Evolutionary conservation across 2,113 vertebrate species (phyloP), one percentile per base, ranked within the genome.

Genomic region (Oncorhynchus masou): DNA sequence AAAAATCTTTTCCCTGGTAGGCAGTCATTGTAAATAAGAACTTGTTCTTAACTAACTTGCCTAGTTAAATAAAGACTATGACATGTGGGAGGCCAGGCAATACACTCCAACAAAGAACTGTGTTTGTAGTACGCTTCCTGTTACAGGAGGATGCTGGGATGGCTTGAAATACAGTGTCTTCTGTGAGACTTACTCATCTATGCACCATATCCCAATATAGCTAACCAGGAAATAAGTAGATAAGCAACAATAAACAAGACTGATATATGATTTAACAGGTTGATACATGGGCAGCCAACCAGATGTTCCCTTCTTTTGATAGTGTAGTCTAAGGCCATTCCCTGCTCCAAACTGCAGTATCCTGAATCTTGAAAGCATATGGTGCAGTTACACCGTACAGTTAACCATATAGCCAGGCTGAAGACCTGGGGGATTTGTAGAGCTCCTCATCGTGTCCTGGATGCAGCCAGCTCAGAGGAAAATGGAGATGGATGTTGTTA

Each of bases 401-500:
- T 73, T 84, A 80, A 80, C 76, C 82, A 86, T 86, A 80, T 84
- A 82, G 80, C 74, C 81, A 66, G 15, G 5, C 15, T 72, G 81
- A 78, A 79, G 81, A 85, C 72, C 76, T 76, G 75, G 80, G 83
- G 81, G 83, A 81, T 24, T 20, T 16, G 20, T 16, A 48, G 68
- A 62, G 27, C 51, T 54, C 15, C 51, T 54, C 5, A 4, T 54
- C 74, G 73, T 68, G 74, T 68, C 74, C 78, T 81, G 74, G 49
- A 74, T 84, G 80, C 62, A 74, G 79, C 78, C 82, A 79, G 48
- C 80, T 81, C 70, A 7, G 51, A 71, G 75, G 77, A 77, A 80
- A 82, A 83, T 85, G 81, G 77, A 85, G 87, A 79, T 81, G 79
- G 79, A 80, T 87, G 81, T 83, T 83, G 81, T 83, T 83, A 74